These are phyloP conservation scores for Platalea minor DNA, from an alignment of 2,797 vertebrate genomes.

Conservation along the genomic window DNA sequence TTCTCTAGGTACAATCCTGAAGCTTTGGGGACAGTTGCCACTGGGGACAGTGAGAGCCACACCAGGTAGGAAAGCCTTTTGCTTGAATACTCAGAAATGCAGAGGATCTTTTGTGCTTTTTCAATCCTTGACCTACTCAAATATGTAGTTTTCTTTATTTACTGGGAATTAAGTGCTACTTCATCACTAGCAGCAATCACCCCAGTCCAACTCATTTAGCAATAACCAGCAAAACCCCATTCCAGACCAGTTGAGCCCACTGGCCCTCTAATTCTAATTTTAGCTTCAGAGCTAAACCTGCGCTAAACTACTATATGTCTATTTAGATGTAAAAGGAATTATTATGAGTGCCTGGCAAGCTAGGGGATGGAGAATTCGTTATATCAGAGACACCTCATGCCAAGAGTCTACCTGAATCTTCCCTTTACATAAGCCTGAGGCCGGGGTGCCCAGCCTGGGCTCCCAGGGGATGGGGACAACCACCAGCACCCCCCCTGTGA, in stretches of 20 bases:
- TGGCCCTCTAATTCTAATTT: too few relatives aligned
- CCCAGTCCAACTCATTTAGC: neutral
- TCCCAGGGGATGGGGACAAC: neutral
- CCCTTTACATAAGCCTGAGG: rapidly evolving
- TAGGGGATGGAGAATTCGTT: neutral
- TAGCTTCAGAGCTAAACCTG: neutral
- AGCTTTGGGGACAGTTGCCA: neutral
- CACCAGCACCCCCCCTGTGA: rapidly evolving
- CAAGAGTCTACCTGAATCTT: neutral
- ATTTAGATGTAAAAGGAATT: neutral
- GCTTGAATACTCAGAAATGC: too few relatives aligned
- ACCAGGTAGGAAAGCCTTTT: neutral
- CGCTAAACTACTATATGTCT: rapidly evolving
- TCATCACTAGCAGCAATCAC: neutral
- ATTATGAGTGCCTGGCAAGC: neutral
- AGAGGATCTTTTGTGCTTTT: neutral
- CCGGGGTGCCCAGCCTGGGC: neutral
- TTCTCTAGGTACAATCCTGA: neutral
- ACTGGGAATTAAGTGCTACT: neutral
- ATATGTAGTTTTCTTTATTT: neutral
- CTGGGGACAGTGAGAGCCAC: neutral
- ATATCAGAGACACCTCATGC: neutral
- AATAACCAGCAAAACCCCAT: neutral
- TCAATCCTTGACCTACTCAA: neutral
- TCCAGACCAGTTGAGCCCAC: neutral